A percentile compares a stretch with the other conserved stretches of the same genome.
These are phyloP conservation scores for Cephus sareptanus DNA, from an alignment of 2,888 invertebrate genomes.

Conservation along the genomic window DNA sequence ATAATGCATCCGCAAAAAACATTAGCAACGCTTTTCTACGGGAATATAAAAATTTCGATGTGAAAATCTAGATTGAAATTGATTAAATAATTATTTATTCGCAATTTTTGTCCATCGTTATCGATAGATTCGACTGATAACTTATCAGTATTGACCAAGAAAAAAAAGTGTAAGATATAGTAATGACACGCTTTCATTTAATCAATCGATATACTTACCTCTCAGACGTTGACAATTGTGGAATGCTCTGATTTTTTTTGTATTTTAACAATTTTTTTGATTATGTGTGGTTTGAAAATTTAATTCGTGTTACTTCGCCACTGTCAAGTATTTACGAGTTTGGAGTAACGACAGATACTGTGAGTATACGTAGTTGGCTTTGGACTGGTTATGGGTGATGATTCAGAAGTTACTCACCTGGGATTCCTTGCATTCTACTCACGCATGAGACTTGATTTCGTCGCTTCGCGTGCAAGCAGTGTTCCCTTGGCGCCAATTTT, in stretches of 20 bases:
- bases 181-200: neutral
- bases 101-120: neutral
- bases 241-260: neutral
- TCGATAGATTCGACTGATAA: neutral
- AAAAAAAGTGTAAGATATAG: neutral
- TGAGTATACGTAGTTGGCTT: neutral
- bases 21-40: neutral
- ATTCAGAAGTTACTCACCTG: conserved; percentile 6
- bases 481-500: neutral
- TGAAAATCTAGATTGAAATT: neutral
- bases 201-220: neutral
- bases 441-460: neutral
- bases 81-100: neutral
- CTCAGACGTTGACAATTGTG: neutral
- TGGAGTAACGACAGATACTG: neutral
- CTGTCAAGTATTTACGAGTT: neutral
- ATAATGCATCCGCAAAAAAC: neutral
- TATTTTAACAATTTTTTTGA: neutral
- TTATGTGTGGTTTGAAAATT: neutral
- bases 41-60: neutral
- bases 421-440: conserved; percentile 5
- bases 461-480: neutral
- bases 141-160: neutral
- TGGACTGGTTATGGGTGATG: neutral
- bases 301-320: neutral